A percentile compares a stretch with the other conserved stretches of the same genome.
phyloP scores from a whole-genome alignment of 1,140 invertebrate genomes.

The Drosophila pachea region DNA sequence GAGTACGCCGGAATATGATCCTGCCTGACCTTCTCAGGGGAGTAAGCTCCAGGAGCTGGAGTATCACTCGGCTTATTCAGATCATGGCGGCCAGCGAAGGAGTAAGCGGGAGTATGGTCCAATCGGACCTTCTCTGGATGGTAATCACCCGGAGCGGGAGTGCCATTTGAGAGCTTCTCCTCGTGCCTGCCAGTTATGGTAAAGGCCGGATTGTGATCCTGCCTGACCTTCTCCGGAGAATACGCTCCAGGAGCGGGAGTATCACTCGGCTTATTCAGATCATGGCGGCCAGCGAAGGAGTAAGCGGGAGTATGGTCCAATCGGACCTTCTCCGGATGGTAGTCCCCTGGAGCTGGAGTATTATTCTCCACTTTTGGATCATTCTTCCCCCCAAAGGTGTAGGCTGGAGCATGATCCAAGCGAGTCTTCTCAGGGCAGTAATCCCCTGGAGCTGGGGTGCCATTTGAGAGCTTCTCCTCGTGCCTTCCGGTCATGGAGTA shows the following conservation, averaged over 20 bases:
- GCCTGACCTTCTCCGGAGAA: conserved; percentile 81
- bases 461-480: conserved; percentile 80
- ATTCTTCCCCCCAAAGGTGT: conserved; percentile 80
- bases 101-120: conserved; percentile 81
- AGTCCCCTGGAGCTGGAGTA: conserved; percentile 80
- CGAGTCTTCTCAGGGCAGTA: conserved; percentile 88
- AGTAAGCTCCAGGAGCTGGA: conserved; percentile 81
- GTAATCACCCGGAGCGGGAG: conserved; percentile 82
- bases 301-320: conserved; percentile 79
- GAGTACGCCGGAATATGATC: conserved; percentile 82
- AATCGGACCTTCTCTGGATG: conserved; percentile 81
- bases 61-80: conserved; percentile 13
- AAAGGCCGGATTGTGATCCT: conserved; percentile 81
- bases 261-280: conserved; percentile 82
- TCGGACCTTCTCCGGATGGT: conserved; percentile 82
- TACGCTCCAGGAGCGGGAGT: conserved; percentile 84
- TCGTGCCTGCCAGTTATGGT: conserved; percentile 81
- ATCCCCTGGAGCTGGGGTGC: conserved; percentile 84
- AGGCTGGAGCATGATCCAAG: conserved; percentile 80
- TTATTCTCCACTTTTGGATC: conserved; percentile 72
- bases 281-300: conserved; percentile 79
- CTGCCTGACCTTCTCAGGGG: conserved; percentile 83
- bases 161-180: conserved; percentile 79
- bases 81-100: conserved; percentile 79
- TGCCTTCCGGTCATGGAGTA: conserved; percentile 82